These are phyloP conservation scores for Sarcophaga rosellei DNA, from an alignment of 2,888 invertebrate species.

Conservation along the genomic window DNA sequence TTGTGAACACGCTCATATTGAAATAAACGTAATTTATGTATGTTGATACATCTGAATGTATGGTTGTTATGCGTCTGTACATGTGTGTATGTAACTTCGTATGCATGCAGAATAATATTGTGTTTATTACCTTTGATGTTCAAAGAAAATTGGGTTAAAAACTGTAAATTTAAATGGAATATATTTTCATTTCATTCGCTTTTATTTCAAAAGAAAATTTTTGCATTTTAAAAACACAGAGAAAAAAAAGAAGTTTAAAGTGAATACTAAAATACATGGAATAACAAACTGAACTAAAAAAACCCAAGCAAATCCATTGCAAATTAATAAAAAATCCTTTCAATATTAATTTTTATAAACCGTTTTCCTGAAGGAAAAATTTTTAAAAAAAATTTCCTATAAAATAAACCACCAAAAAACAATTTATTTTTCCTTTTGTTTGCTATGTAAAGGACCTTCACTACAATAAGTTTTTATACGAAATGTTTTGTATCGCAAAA, in stretches of 20 bases:
- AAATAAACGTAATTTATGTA: constrained; percentile 1
- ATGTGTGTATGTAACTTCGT: neutral
- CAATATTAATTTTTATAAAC: neutral
- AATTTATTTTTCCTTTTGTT: neutral
- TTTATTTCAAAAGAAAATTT: neutral
- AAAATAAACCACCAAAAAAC: neutral
- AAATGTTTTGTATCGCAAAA: constrained; percentile 7
- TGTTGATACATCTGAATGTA: constrained; percentile 10
- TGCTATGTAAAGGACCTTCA: constrained; percentile 26
- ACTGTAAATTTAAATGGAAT: neutral
- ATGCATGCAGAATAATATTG: neutral
- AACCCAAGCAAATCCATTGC: neutral
- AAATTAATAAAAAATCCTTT: neutral
- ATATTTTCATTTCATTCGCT: neutral
- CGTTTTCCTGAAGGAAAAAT: neutral
- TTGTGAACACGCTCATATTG: neutral
- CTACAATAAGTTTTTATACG: constrained; percentile 8
- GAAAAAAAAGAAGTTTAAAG: neutral
- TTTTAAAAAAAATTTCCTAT: neutral
- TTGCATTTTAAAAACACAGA: neutral
- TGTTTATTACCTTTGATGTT: constrained; percentile 35
- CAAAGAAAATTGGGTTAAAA: constrained; percentile 42
- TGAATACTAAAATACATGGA: neutral
- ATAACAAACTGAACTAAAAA: neutral
- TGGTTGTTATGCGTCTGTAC: neutral